These are phyloP conservation scores for Tholera decimalis DNA, from an alignment of 2,888 invertebrate genomes.

Conservation along the genomic window DNA sequence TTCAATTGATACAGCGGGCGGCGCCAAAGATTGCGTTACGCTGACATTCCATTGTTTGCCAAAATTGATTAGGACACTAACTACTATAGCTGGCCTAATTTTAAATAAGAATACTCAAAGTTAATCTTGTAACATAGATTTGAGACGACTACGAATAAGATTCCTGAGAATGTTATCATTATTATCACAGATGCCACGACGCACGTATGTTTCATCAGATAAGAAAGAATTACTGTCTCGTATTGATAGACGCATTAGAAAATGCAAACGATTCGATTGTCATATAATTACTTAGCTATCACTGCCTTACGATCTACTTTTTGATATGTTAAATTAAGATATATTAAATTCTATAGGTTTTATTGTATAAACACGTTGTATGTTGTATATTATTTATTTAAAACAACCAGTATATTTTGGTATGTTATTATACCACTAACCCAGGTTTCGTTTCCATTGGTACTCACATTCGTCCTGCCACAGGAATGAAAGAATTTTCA, in stretches of 20 bases:
- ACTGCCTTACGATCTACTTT: not conserved
- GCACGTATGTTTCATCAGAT: constrained; percentile 48
- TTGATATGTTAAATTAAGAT: not conserved
- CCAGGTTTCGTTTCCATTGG: too few species aligned
- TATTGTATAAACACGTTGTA: too few species aligned
- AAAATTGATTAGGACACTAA: constrained; percentile 36
- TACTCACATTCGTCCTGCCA: too few species aligned
- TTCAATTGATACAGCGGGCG: constrained; percentile 51
- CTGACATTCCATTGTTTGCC: constrained; percentile 41
- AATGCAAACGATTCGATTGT: constrained; percentile 27
- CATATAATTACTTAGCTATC: not conserved
- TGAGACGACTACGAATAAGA: constrained; percentile 29
- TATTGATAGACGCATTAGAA: constrained; percentile 21
- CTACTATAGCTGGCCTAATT: constrained; percentile 25
- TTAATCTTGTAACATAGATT: constrained; percentile 37
- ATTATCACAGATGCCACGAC: constrained; percentile 11
- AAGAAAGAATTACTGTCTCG: constrained; percentile 25
- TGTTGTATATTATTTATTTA: too few species aligned
- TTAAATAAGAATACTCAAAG: constrained; percentile 2
- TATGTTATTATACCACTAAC: too few species aligned
- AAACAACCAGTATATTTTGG: too few species aligned
- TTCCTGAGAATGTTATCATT: constrained; percentile 31
- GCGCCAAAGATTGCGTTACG: constrained; percentile 57
- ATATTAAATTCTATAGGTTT: too few species aligned
- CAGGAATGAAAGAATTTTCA: too few species aligned